Conservation (phyloP, 1,140 invertebrate genomes). For the Metaphire vulgaris region DNA sequence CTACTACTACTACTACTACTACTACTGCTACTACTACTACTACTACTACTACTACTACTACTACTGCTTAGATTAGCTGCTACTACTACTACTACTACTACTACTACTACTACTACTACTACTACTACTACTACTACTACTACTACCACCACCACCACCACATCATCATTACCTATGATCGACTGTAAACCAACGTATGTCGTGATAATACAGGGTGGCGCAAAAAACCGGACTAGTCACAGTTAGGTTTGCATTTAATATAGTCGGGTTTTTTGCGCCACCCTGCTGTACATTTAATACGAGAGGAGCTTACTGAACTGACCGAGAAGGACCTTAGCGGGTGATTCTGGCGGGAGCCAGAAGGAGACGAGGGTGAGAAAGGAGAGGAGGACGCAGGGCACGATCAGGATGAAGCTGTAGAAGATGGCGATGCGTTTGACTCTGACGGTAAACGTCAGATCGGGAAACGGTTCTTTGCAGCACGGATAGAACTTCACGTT, state of each 20-base stretch:
- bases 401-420: constrained; percentile 37
- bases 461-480: constrained; percentile 57
- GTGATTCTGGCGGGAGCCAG: constrained; percentile 37
- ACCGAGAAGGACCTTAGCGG: constrained; percentile 34
- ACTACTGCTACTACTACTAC: constrained; percentile 1
- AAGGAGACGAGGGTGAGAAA: constrained; percentile 34
- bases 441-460: constrained; percentile 51
- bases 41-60: constrained; percentile 3
- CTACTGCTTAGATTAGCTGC: not conserved
- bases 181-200: no score
- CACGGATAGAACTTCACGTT: constrained; percentile 53
- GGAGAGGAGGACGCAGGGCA: constrained; percentile 36
- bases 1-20: constrained; percentile 2
- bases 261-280: no score
- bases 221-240: no score
- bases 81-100: constrained; percentile 3
- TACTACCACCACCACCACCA: not conserved
- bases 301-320: no score
- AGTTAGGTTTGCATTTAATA: no score
- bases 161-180: no score
- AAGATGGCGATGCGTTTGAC: constrained; percentile 32
- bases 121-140: constrained; percentile 2
- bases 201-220: no score
- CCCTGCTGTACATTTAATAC: no score
- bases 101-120: constrained; percentile 2